Conservation (phyloP, 2,113 vertebrate species). For the Brachirus orientalis region DNA sequence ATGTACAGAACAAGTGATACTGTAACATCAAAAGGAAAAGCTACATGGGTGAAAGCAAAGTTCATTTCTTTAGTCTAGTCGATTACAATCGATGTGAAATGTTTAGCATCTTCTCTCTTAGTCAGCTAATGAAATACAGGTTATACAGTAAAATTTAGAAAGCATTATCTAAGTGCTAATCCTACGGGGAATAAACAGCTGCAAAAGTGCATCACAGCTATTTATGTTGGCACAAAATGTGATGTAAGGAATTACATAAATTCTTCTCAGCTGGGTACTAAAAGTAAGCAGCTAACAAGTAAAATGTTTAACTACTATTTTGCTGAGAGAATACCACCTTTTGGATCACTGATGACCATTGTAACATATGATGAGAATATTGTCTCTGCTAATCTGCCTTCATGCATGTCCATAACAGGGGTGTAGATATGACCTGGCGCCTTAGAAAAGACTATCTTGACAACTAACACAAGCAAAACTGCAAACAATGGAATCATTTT, state of each 20-base stretch:
- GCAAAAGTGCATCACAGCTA: constrained; percentile 32
- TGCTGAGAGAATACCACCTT: too few species aligned
- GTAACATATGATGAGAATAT: not conserved
- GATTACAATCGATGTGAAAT: not conserved
- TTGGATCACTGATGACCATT: constrained; percentile 19
- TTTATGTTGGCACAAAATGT: constrained; percentile 69
- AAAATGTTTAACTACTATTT: constrained; percentile 7
- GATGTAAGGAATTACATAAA: constrained; percentile 32
- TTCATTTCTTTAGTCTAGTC: constrained; percentile 24
- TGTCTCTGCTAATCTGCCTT: too few species aligned
- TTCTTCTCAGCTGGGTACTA: not conserved
- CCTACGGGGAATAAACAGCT: constrained; percentile 26
- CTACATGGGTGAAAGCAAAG: constrained; percentile 20
- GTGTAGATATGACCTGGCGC: too few species aligned
- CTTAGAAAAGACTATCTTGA: too few species aligned
- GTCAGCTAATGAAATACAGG: constrained; percentile 2
- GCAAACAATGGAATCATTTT: too few species aligned
- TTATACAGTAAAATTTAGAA: constrained; percentile 6
- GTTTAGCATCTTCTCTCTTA: not conserved
- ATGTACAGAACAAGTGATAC: constrained; percentile 17
- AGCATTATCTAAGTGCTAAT: constrained; percentile 34
- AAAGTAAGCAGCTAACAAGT: constrained; percentile 18
- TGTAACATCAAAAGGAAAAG: constrained; percentile 17
- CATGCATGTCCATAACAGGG: too few species aligned
- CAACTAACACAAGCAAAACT: too few species aligned